phyloP scores from a whole-genome alignment of 2,113 vertebrate genomes.

The Fulica atra region DNA sequence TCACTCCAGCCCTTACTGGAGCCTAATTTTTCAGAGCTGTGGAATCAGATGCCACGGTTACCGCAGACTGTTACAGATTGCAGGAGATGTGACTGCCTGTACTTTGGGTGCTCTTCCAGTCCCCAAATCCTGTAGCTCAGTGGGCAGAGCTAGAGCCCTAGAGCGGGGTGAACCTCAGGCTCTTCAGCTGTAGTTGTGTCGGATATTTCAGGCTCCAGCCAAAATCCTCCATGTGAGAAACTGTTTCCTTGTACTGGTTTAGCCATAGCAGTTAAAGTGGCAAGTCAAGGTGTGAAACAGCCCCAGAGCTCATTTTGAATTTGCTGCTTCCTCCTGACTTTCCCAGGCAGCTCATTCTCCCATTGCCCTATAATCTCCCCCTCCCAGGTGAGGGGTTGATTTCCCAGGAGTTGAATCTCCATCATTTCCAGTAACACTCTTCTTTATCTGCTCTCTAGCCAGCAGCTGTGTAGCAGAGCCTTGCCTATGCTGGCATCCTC shows the following conservation, averaged over 20 bases:
- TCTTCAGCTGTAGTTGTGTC: neutral
- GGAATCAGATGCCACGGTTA: neutral
- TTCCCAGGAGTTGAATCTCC: neutral
- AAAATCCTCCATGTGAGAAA: neutral
- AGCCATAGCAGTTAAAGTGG: neutral
- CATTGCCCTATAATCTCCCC: neutral
- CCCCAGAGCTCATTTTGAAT: neutral
- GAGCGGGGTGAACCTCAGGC: neutral
- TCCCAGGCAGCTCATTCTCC: neutral
- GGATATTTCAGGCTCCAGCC: neutral
- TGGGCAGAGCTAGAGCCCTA: neutral
- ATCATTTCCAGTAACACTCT: neutral
- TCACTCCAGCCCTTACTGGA: neutral
- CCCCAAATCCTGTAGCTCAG: fast-evolving
- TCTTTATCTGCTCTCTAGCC: neutral
- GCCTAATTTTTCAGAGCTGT: neutral
- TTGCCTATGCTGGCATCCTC: neutral
- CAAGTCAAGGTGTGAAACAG: neutral
- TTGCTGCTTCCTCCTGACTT: neutral
- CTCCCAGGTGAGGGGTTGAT: neutral
- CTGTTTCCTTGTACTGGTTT: neutral
- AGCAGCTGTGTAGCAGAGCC: neutral
- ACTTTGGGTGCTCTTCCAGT: neutral
- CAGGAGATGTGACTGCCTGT: neutral
- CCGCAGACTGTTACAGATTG: fast-evolving